Percentiles rank a stretch among this genome's conserved stretches.
phyloP scores from a whole-genome alignment of 2,888 invertebrate species.

The Drosophila pseudotalamancana region DNA sequence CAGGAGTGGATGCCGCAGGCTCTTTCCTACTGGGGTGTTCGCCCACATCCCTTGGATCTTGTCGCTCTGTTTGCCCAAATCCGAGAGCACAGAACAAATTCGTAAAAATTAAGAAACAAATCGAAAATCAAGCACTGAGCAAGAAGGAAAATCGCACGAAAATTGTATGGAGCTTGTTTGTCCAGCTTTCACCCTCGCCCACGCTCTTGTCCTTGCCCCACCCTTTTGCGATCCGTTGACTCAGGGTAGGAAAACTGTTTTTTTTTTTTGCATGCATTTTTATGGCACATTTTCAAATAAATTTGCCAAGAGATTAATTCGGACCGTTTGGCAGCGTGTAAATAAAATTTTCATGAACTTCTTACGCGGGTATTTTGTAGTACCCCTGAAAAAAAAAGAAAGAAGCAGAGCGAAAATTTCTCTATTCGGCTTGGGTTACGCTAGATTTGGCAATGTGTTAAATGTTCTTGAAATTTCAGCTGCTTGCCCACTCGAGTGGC shows the following conservation, averaged over 20 bases:
- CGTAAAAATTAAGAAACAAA: conserved; percentile 79
- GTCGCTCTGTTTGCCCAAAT: conserved; percentile 48
- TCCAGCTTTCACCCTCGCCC: conserved; percentile 41
- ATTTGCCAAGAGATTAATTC: conserved; percentile 79
- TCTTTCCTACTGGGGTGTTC: conserved; percentile 34
- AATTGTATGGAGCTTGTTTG: conserved; percentile 73
- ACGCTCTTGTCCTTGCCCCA: not conserved
- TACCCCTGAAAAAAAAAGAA: conserved; percentile 8
- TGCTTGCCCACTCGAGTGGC: conserved; percentile 67
- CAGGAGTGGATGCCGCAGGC: conserved; percentile 38
- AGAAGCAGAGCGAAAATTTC: conserved; percentile 7
- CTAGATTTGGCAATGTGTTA: conserved; percentile 79
- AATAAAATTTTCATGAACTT: conserved; percentile 79
- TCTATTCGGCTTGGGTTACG: conserved; percentile 60
- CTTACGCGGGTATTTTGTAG: conserved; percentile 45
- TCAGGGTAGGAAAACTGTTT: conserved; percentile 28
- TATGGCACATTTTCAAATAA: conserved; percentile 80
- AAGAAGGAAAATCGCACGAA: conserved; percentile 32
- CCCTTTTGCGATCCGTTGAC: no score
- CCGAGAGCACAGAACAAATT: conserved; percentile 73
- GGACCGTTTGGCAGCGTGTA: conserved; percentile 79
- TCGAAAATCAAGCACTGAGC: conserved; percentile 75
- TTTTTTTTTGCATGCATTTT: conserved; percentile 69
- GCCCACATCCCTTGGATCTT: not conserved
- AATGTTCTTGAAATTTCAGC: conserved; percentile 75